Evolutionary conservation across 2,113 vertebrate genomes (phyloP).

Genomic region (Colaptes auratus): DNA sequence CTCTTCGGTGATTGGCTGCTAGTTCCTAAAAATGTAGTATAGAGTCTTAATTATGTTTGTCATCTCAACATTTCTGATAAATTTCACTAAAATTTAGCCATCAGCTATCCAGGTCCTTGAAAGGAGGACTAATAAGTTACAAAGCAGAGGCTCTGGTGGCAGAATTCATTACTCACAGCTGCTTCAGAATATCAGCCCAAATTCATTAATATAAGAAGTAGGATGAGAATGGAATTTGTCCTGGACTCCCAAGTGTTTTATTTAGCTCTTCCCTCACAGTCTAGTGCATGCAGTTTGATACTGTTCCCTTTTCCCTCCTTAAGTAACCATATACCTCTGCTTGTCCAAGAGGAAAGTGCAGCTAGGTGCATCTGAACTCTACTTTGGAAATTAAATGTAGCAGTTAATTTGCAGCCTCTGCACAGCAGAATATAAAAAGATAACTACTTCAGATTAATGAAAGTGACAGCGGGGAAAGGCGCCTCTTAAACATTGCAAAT

Average conservation of each 20-base stretch:
- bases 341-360: not conserved
- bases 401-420: conserved; percentile 44
- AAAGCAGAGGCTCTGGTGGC: not conserved
- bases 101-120: not conserved
- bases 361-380: not conserved
- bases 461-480: conserved; percentile 44
- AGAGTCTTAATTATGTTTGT: not conserved
- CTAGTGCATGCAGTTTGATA: not conserved
- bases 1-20: not conserved
- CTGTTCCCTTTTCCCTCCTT: not conserved
- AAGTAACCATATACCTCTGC: not conserved
- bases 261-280: not conserved
- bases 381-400: conserved; percentile 35
- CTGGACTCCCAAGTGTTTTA: not conserved
- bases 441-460: conserved; percentile 38
- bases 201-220: not conserved
- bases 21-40: not conserved
- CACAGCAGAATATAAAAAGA: not conserved
- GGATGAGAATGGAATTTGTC: not conserved
- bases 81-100: not conserved
- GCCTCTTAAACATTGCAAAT: conserved; percentile 32
- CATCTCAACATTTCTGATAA: not conserved
- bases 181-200: not conserved
- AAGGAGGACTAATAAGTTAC: not conserved
- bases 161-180: not conserved